These are phyloP conservation scores for Peucedramus taeniatus DNA, from an alignment of 2,113 vertebrate genomes.

Conservation along the genomic window DNA sequence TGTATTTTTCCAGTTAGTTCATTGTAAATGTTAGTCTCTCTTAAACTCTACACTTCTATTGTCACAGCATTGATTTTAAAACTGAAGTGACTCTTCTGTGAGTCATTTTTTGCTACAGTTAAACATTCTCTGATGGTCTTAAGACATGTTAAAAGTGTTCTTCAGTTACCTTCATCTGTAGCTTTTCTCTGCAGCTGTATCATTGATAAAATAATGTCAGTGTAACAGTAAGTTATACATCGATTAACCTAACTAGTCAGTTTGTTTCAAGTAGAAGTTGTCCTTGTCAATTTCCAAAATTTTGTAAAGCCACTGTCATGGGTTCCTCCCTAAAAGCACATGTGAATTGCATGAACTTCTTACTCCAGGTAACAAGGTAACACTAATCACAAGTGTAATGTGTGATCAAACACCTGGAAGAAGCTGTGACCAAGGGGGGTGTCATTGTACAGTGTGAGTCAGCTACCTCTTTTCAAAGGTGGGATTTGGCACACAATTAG, in stretches of 20 bases:
- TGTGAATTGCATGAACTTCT: not conserved
- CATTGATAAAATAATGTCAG: not conserved
- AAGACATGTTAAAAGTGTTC: not conserved
- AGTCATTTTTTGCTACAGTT: not conserved
- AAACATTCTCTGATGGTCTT: not conserved
- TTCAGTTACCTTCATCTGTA: not conserved
- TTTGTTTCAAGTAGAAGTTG: not conserved
- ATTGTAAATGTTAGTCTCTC: not conserved
- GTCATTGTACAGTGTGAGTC: not conserved
- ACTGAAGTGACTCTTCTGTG: not conserved
- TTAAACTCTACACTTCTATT: not conserved
- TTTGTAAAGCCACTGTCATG: not conserved
- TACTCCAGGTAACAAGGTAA: not conserved
- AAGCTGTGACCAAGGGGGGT: not conserved
- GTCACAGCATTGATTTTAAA: not conserved
- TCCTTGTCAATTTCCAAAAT: not conserved
- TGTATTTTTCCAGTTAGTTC: not conserved
- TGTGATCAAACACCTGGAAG: not conserved
- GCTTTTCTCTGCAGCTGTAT: not conserved
- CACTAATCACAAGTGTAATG: not conserved
- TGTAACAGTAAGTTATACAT: not conserved
- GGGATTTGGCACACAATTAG: not conserved
- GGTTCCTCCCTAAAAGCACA: not conserved
- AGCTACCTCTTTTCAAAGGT: not conserved
- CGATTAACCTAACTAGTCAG: not conserved